These are phyloP conservation scores for Channa argus DNA, from an alignment of 2,113 vertebrate species.

Conservation along the genomic window DNA sequence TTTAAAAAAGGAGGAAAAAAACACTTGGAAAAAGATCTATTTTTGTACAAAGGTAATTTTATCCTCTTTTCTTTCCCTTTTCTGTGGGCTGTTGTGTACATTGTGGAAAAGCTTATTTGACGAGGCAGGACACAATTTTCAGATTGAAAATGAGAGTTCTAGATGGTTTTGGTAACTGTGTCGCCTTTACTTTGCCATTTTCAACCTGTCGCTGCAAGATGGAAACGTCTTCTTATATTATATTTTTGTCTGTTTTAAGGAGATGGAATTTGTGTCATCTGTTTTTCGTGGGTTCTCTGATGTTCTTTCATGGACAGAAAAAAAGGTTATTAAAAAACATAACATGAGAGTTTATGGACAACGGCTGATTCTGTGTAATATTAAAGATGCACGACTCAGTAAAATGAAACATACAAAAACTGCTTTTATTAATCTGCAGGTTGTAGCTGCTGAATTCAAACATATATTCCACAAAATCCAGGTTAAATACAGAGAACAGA, in stretches of 20 bases:
- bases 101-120: slow-evolving; percentile 79
- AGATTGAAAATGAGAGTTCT: slow-evolving; percentile 49
- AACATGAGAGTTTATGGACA: slow-evolving; percentile 37
- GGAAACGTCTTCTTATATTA: slow-evolving; percentile 69
- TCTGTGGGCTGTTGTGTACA: slow-evolving; percentile 76
- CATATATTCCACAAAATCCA: slow-evolving; percentile 67
- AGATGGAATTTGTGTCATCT: slow-evolving; percentile 75
- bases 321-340: slow-evolving; percentile 77
- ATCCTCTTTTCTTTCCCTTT: slow-evolving; percentile 71
- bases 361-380: neutral
- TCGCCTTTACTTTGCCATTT: slow-evolving; percentile 72
- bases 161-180: slow-evolving; percentile 61
- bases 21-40: slow-evolving; percentile 81
- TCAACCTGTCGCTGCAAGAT: slow-evolving; percentile 67
- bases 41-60: slow-evolving; percentile 88
- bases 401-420: slow-evolving; percentile 72
- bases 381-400: neutral
- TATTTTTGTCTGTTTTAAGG: slow-evolving; percentile 76
- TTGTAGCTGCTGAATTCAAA: slow-evolving; percentile 63
- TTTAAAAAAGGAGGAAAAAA: slow-evolving; percentile 52
- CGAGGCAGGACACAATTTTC: slow-evolving; percentile 49
- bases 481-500: slow-evolving; percentile 65
- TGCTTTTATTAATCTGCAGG: slow-evolving; percentile 77
- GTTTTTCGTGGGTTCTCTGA: slow-evolving; percentile 83
- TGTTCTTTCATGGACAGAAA: slow-evolving; percentile 82